Percentiles rank a stretch among this genome's conserved stretches.
Conservation (phyloP, 1,140 invertebrate genomes). For the Aphelenchoides avenae region DNA sequence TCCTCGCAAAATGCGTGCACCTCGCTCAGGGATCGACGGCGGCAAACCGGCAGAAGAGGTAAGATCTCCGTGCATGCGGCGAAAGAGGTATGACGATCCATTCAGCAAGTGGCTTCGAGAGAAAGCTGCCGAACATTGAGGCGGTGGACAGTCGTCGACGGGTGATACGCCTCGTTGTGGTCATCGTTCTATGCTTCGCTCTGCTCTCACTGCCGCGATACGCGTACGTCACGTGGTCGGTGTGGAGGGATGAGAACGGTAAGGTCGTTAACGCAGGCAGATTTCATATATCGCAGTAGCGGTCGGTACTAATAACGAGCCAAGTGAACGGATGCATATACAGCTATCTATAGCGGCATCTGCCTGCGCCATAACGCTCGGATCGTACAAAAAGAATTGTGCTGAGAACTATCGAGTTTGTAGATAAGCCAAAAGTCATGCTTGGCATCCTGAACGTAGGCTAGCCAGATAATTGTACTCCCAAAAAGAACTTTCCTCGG, state of each 20-base stretch:
- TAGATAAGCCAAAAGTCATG: no score
- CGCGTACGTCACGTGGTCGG: conserved; percentile 52
- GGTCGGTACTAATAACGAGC: no score
- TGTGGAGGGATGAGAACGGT: conserved; percentile 48
- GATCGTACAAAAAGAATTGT: no score
- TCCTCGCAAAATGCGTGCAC: neutral
- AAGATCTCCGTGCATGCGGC: neutral
- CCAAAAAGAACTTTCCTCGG: no score
- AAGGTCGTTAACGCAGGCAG: no score
- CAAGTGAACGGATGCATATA: no score
- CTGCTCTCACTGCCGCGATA: conserved; percentile 51
- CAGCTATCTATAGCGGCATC: no score
- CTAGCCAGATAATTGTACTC: no score
- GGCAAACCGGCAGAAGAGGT: conserved; percentile 6
- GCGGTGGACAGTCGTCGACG: conserved; percentile 39
- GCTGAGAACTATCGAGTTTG: no score
- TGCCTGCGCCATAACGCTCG: no score
- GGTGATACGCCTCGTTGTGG: conserved; percentile 47
- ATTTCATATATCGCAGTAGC: no score
- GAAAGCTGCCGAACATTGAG: conserved; percentile 9
- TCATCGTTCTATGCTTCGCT: conserved; percentile 53
- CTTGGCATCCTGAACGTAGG: no score
- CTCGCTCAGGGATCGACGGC: conserved; percentile 1
- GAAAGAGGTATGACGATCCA: neutral
- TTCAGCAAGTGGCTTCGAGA: neutral